These are phyloP conservation scores for Sinohyriopsis cumingii DNA, from an alignment of 2,888 invertebrate species.

Conservation along the genomic window DNA sequence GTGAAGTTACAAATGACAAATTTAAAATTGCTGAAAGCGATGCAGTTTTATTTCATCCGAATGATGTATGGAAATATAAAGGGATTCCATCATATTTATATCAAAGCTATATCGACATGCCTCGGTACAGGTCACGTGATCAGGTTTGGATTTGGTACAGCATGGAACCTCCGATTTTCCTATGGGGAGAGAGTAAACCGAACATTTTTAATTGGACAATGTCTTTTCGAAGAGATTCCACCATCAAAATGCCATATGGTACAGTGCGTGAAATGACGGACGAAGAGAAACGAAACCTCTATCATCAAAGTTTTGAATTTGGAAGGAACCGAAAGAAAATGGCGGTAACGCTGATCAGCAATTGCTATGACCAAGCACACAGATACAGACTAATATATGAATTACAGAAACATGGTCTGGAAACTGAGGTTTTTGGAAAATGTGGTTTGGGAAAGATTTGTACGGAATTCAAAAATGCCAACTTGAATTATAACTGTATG, in stretches of 20 bases:
- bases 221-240: conserved; percentile 50
- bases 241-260: conserved; percentile 47
- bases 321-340: conserved; percentile 25
- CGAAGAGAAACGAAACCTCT: conserved; percentile 12
- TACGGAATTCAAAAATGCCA: conserved; percentile 9
- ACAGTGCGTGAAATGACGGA: conserved; percentile 17
- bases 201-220: conserved; percentile 58
- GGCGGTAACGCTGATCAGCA: conserved; percentile 22
- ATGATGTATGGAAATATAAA: conserved; percentile 39
- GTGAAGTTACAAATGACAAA: conserved; percentile 40
- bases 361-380: conserved; percentile 33
- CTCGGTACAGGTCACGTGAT: conserved; percentile 31
- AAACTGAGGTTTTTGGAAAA: conserved; percentile 24
- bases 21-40: conserved; percentile 38
- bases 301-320: conserved; percentile 19
- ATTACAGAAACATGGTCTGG: conserved; percentile 20
- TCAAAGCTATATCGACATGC: conserved; percentile 29
- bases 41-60: conserved; percentile 51
- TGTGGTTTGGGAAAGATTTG: conserved; percentile 25
- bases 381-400: conserved; percentile 28
- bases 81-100: conserved; percentile 20
- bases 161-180: conserved; percentile 50
- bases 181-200: conserved; percentile 35
- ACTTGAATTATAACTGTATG: conserved; percentile 30
- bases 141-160: conserved; percentile 57